These are phyloP conservation scores for Leptinotarsa undecemlineata DNA, from an alignment of 1,140 invertebrate species.

Conservation along the genomic window DNA sequence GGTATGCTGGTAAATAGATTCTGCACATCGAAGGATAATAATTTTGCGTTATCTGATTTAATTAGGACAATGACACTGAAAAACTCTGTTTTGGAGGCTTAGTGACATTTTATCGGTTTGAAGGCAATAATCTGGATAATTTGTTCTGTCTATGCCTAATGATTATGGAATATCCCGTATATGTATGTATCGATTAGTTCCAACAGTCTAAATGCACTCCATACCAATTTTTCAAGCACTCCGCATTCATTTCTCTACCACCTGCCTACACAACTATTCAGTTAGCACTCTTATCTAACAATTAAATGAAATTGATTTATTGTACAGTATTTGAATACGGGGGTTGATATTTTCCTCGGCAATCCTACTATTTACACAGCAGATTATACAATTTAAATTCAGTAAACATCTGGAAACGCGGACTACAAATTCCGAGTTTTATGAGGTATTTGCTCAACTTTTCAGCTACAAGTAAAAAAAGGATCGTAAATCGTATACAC, in stretches of 20 bases:
- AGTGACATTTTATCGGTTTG: too few relatives aligned
- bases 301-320: conserved; percentile 27
- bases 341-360: neutral
- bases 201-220: too few relatives aligned
- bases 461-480: neutral
- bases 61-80: too few relatives aligned
- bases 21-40: too few relatives aligned
- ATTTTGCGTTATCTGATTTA: too few relatives aligned
- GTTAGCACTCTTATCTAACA: conserved; percentile 12
- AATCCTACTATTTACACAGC: conserved; percentile 8
- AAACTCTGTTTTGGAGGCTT: too few relatives aligned
- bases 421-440: conserved; percentile 14
- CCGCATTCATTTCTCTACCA: neutral
- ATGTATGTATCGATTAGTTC: too few relatives aligned
- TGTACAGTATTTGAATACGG: conserved; percentile 7
- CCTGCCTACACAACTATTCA: conserved; percentile 8
- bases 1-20: too few relatives aligned
- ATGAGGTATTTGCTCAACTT: conserved; percentile 9
- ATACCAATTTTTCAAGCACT: too few relatives aligned
- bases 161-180: too few relatives aligned
- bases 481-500: neutral
- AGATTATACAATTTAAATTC: conserved; percentile 19
- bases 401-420: conserved; percentile 11
- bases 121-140: too few relatives aligned
- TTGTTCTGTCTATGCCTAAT: too few relatives aligned